Base-by-base conservation (phyloP, 2,888 invertebrate species). In the Drosophila mimetica region DNA sequence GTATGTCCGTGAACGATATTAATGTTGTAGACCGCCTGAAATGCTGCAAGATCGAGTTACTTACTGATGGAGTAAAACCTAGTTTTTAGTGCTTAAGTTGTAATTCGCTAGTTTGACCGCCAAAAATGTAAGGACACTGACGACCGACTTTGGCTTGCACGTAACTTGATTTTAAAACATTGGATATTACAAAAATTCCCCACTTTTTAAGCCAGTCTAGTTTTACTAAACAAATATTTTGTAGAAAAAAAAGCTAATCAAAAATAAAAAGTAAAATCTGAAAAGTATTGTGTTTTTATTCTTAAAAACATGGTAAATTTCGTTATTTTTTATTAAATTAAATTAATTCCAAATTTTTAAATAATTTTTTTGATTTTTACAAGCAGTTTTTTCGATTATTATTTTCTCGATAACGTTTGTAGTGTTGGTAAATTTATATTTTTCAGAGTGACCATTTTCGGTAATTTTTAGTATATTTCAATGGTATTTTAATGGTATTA, bases 81-180 rank as follows among this genome's bases (percentile, higher is more conserved):
- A 16, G 67, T 59, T 59, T 4, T 11, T 57, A 18, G 36, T 18
- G 55, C 55, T 36, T 55, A 18, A 55, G 36, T 57, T 57, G 36
- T 51, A 51, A 51, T 50, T 71, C 39, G 32, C 60, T 57, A 57
- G 59, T 51, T 67, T 61, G 37, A 71, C 61, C 69, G 61, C 44
- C 61, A 65, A 61, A 61, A 47, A 61, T 37, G 11, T 46, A 16
- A 63, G 44, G 54, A 52, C 32, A 25, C 50, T 11, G 14, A 14
- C 13, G 14, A 14, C 13, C 16, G 53, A 48, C 13, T 14, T 22
- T 50, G 30, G 52, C 18, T 28, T n/a, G 16, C 16, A n/a, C 25
- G 18, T 8, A 55, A 18, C 16, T 18, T 34, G 14, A 28, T 37
- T 37, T 57, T 57, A n/a, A 28, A 57, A 54, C 34, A 18, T 55